A percentile compares a stretch with the other conserved stretches of the same genome.
phyloP scores from a whole-genome alignment of 2,888 invertebrate genomes.

The Hydrotaea diabolus region DNA sequence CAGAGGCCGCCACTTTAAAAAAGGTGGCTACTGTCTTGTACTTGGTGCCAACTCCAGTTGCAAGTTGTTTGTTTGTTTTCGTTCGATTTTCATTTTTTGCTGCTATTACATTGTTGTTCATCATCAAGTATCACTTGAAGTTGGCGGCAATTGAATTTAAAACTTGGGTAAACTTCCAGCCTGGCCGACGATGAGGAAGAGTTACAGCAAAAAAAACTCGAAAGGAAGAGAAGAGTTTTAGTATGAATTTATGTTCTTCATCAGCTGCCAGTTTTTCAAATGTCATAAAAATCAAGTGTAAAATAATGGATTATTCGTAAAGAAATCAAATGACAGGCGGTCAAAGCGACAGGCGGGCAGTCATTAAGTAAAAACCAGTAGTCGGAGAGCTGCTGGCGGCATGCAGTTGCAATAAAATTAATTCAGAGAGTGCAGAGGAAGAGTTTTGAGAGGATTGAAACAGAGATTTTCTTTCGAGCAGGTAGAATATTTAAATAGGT shows the following conservation, averaged over 20 bases:
- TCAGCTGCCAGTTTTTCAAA: conserved; percentile 19
- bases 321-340: conserved; percentile 60
- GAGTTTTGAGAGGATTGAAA: no score
- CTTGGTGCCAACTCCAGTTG: background rate
- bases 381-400: background rate
- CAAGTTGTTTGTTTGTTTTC: conserved; percentile 22
- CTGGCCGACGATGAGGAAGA: background rate
- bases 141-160: conserved; percentile 61
- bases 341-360: conserved; percentile 7
- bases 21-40: conserved; percentile 19
- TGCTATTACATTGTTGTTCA: conserved; percentile 25
- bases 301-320: conserved; percentile 61
- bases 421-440: no score
- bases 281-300: conserved; percentile 59
- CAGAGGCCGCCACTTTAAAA: background rate
- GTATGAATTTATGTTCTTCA: conserved; percentile 45
- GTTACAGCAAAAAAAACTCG: background rate
- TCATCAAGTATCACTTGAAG: conserved; percentile 60
- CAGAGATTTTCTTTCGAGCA: no score
- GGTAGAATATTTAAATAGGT: no score
- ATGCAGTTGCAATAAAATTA: no score
- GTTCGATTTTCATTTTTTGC: conserved; percentile 7
- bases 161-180: background rate
- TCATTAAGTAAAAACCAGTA: conserved; percentile 58
- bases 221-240: conserved; percentile 21